Percentiles rank a stretch among this genome's conserved stretches.
phyloP scores from a whole-genome alignment of 1,140 invertebrate species.

The Triops longicaudatus region DNA sequence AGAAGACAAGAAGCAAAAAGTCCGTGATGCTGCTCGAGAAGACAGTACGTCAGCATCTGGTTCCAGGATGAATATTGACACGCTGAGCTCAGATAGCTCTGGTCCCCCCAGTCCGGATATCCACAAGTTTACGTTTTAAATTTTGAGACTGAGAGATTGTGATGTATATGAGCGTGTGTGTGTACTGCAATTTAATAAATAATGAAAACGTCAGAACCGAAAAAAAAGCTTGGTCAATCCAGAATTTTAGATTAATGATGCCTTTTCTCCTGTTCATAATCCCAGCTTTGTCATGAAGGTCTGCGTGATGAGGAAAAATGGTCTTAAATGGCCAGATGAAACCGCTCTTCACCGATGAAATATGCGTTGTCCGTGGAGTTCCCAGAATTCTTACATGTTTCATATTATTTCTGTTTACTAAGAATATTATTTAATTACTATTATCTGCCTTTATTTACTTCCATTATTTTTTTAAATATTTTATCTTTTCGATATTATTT shows the following conservation, averaged over 20 bases:
- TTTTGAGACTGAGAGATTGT: neutral
- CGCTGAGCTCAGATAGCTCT: conserved; percentile 54
- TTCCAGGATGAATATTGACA: conserved; percentile 47
- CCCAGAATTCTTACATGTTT: too few species aligned
- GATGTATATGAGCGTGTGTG: neutral
- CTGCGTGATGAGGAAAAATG: conserved; percentile 14
- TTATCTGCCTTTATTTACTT: too few species aligned
- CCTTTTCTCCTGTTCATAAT: neutral
- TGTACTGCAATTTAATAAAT: neutral
- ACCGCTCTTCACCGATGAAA: neutral
- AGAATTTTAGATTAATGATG: neutral
- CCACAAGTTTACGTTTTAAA: conserved; percentile 22
- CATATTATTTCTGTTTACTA: too few species aligned
- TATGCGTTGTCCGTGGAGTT: neutral
- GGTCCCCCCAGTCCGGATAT: conserved; percentile 31
- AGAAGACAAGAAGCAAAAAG: conserved; percentile 39
- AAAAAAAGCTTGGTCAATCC: neutral
- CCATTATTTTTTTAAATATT: too few species aligned
- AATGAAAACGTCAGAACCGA: neutral
- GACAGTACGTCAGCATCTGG: conserved; percentile 37
- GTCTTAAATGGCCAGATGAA: neutral
- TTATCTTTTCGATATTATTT: too few species aligned
- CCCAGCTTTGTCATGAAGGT: neutral
- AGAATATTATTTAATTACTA: too few species aligned
- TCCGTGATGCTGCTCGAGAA: conserved; percentile 43